These are phyloP conservation scores for Glossophaga mutica DNA, from an alignment of 2,797 vertebrate genomes.

Conservation along the genomic window DNA sequence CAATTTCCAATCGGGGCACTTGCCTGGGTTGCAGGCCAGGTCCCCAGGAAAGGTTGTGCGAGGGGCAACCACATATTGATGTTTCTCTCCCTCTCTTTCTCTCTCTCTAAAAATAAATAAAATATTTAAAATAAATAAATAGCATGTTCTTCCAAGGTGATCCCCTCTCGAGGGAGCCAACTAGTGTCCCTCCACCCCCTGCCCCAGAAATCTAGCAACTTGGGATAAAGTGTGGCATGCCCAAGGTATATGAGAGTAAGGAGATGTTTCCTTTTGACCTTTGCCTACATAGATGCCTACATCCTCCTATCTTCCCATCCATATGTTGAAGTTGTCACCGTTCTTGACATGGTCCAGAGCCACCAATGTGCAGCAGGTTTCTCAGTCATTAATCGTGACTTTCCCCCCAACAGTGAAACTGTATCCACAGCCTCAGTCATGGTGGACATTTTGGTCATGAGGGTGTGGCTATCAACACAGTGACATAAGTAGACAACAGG, in stretches of 20 bases:
- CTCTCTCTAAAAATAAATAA: too few relatives aligned
- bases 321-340: not conserved
- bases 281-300: not conserved
- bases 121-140: not conserved
- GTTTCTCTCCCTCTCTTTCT: too few relatives aligned
- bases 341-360: constrained; percentile 82
- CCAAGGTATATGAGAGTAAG: not conserved
- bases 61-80: too few relatives aligned
- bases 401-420: constrained; percentile 89
- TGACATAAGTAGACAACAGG: constrained; percentile 84
- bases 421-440: constrained; percentile 89
- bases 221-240: constrained; percentile 75
- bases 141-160: constrained; percentile 59
- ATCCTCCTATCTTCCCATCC: not conserved
- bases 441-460: constrained; percentile 89
- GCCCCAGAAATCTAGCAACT: constrained; percentile 77
- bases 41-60: too few relatives aligned
- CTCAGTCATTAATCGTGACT: constrained; percentile 89
- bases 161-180: constrained; percentile 74
- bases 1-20: too few relatives aligned
- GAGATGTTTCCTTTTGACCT: constrained; percentile 52
- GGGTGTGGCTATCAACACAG: constrained; percentile 89
- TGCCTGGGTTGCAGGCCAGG: too few relatives aligned
- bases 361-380: constrained; percentile 89
- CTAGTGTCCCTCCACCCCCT: not conserved